phyloP scores from a whole-genome alignment of 2,888 invertebrate genomes.

The Drosophila bunnanda region DNA sequence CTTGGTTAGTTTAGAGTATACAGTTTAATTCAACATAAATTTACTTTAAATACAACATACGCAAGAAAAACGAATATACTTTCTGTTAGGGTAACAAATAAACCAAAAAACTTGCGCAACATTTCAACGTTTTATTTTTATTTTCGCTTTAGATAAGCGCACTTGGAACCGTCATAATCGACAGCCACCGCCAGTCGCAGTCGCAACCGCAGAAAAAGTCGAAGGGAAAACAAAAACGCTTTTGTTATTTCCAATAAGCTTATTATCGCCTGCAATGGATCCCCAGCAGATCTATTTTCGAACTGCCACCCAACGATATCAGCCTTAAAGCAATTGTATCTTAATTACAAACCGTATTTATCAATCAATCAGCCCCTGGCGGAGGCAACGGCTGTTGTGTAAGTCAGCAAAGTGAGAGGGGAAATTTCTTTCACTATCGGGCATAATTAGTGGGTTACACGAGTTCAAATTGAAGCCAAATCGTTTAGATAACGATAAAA shows the following conservation, averaged over 20 bases:
- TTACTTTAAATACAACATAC: accelerated
- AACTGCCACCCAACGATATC: slow-evolving; percentile 29
- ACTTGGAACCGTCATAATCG: slow-evolving; percentile 40
- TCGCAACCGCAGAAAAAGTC: slow-evolving; percentile 21
- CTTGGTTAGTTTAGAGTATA: not conserved
- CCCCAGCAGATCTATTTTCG: slow-evolving; percentile 18
- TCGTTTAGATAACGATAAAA: slow-evolving; percentile 15
- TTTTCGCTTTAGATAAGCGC: slow-evolving; percentile 56
- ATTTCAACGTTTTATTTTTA: slow-evolving; percentile 14
- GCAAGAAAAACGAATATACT: not conserved
- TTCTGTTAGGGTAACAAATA: not conserved
- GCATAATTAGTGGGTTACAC: slow-evolving; percentile 34
- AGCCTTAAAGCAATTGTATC: slow-evolving; percentile 54
- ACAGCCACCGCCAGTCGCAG: slow-evolving; percentile 34
- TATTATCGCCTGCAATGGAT: slow-evolving; percentile 38
- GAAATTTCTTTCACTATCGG: slow-evolving; percentile 35
- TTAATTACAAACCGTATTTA: slow-evolving; percentile 57
- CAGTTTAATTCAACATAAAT: not conserved
- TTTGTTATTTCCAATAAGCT: slow-evolving; percentile 28
- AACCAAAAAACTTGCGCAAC: slow-evolving; percentile 54
- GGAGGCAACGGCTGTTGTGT: not conserved
- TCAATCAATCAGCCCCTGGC: slow-evolving; percentile 37
- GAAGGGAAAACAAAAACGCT: slow-evolving; percentile 20
- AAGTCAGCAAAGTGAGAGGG: slow-evolving; percentile 28
- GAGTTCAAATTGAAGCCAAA: slow-evolving; percentile 16